A percentile compares a stretch with the other conserved stretches of the same genome.
phyloP scores from a whole-genome alignment of 2,797 vertebrate species.

The Ispidina picta region DNA sequence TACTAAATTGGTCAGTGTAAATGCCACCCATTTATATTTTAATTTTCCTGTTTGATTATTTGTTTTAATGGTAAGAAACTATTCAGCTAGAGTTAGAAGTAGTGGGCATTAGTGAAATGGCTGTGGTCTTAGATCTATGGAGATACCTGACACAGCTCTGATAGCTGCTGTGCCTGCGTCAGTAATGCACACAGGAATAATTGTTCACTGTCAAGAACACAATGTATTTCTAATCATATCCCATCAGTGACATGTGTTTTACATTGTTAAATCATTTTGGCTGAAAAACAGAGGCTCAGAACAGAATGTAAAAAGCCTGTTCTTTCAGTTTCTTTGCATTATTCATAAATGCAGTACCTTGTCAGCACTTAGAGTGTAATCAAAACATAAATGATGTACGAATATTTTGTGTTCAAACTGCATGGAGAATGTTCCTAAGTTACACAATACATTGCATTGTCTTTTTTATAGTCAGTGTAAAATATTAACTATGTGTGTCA shows the following conservation, averaged over 20 bases:
- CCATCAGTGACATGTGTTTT: constrained; percentile 73
- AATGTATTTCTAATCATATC: constrained; percentile 77
- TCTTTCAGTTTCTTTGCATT: constrained; percentile 74
- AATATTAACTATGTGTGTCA: constrained; percentile 34
- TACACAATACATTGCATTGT: constrained; percentile 43
- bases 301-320: constrained; percentile 70
- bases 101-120: neutral
- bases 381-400: constrained; percentile 82
- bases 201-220: constrained; percentile 74
- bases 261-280: constrained; percentile 74
- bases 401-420: constrained; percentile 69
- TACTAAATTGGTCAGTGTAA: constrained; percentile 9
- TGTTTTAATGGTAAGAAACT: constrained; percentile 8
- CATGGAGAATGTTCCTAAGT: constrained; percentile 49
- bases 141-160: constrained; percentile 42
- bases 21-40: neutral
- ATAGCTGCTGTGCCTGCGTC: constrained; percentile 26
- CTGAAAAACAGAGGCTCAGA: constrained; percentile 69
- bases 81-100: neutral
- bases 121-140: constrained; percentile 12
- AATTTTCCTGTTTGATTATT: constrained; percentile 26
- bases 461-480: constrained; percentile 47
- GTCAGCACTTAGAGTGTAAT: constrained; percentile 76
- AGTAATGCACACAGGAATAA: constrained; percentile 65
- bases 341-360: constrained; percentile 77